Evolutionary conservation across 2,888 invertebrate species (phyloP).

Genomic region (Dasysyrphus tricinctus): DNA sequence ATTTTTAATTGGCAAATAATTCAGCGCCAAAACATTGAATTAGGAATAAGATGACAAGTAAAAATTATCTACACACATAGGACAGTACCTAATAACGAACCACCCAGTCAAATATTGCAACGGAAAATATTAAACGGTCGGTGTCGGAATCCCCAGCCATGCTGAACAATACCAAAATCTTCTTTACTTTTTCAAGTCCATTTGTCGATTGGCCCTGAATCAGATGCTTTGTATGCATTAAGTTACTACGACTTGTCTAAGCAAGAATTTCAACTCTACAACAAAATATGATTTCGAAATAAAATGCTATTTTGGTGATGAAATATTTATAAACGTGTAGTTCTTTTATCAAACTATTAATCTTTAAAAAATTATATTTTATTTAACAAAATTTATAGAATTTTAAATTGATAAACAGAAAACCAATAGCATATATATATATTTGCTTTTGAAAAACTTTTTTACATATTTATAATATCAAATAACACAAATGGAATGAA

Average conservation of each 20-base stretch:
- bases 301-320: not conserved
- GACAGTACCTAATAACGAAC: too few species aligned
- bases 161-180: too few species aligned
- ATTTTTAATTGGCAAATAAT: too few species aligned
- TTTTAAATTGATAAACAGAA: slow-evolving; percentile 34
- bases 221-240: too few species aligned
- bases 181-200: too few species aligned
- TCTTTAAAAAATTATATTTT: slow-evolving; percentile 9
- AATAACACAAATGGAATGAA: slow-evolving; percentile 62
- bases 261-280: not conserved
- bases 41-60: too few species aligned
- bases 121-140: too few species aligned
- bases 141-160: too few species aligned
- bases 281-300: not conserved
- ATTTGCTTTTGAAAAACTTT: slow-evolving; percentile 22
- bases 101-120: too few species aligned
- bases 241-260: not conserved
- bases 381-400: slow-evolving; percentile 48
- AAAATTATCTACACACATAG: too few species aligned
- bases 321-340: not conserved
- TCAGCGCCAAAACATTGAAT: too few species aligned
- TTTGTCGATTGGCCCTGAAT: too few species aligned
- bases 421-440: slow-evolving; percentile 19
- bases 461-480: slow-evolving; percentile 53
- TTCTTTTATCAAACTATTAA: not conserved